Evolutionary conservation across 1,140 invertebrate genomes (phyloP).

Genomic region (Anastatus disparis): DNA sequence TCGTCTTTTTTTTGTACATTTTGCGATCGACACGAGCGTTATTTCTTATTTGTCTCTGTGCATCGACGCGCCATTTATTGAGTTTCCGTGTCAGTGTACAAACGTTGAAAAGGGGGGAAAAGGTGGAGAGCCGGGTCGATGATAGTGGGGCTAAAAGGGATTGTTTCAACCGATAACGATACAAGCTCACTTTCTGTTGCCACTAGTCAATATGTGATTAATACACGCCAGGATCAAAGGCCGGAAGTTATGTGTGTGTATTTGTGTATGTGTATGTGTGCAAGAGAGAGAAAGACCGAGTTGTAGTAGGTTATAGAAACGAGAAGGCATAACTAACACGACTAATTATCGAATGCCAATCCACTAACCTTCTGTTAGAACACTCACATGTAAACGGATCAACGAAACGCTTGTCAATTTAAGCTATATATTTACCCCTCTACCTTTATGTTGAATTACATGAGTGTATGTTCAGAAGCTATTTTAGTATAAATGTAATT

Average conservation of each 20-base stretch:
- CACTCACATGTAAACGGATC: background rate
- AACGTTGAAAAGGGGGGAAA: too few relatives aligned
- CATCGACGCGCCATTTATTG: background rate
- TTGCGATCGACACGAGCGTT: background rate
- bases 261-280: too few relatives aligned
- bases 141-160: too few relatives aligned
- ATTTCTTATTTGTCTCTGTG: slow-evolving; percentile 15
- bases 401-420: slow-evolving; percentile 6
- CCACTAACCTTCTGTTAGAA: slow-evolving; percentile 30
- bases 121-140: background rate
- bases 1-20: background rate
- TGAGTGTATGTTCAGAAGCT: background rate
- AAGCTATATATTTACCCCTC: background rate
- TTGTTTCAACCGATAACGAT: slow-evolving; percentile 7
- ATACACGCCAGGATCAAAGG: slow-evolving; percentile 53
- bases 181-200: background rate
- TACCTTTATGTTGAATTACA: too few relatives aligned
- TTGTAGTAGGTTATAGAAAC: background rate
- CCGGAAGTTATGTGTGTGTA: too few relatives aligned
- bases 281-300: background rate
- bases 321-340: slow-evolving; percentile 49
- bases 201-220: slow-evolving; percentile 49
- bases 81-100: slow-evolving; percentile 10
- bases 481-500: slow-evolving; percentile 19
- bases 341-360: slow-evolving; percentile 60